phyloP scores from a whole-genome alignment of 2,113 vertebrate species.

The Archocentrus centrarchus region DNA sequence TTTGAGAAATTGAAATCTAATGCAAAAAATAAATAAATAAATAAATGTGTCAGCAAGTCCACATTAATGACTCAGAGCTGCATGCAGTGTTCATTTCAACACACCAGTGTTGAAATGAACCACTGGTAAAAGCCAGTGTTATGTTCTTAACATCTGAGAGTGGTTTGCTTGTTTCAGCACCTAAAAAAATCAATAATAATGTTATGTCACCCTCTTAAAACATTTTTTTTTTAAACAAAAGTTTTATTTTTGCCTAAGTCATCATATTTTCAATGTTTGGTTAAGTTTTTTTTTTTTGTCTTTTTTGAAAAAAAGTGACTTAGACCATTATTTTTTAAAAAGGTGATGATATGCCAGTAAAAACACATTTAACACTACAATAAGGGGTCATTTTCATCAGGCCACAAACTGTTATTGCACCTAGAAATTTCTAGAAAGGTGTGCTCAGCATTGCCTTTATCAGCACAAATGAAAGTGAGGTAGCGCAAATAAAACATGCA shows the following conservation, averaged over 20 bases:
- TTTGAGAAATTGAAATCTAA: background rate
- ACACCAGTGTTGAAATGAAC: too few species aligned
- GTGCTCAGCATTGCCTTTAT: slow-evolving; percentile 11
- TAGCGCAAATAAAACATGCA: slow-evolving; percentile 26
- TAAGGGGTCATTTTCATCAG: background rate
- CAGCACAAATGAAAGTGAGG: slow-evolving; percentile 30
- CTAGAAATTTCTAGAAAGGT: slow-evolving; percentile 30
- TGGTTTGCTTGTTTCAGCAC: background rate
- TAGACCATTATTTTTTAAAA: too few species aligned
- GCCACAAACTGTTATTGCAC: background rate
- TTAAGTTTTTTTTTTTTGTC: too few species aligned
- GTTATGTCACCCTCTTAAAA: too few species aligned
- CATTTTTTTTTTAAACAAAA: too few species aligned
- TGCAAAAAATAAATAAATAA: too few species aligned
- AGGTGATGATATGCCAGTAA: background rate
- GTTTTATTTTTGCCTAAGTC: too few species aligned
- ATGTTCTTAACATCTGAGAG: background rate
- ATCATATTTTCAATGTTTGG: too few species aligned
- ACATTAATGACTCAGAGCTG: too few species aligned
- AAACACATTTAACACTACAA: background rate
- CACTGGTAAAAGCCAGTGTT: too few species aligned
- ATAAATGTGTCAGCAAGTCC: background rate
- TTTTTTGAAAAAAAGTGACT: too few species aligned
- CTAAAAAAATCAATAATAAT: background rate
- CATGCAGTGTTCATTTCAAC: background rate